phyloP scores from a whole-genome alignment of 2,113 vertebrate genomes.

The Mellivora capensis region DNA sequence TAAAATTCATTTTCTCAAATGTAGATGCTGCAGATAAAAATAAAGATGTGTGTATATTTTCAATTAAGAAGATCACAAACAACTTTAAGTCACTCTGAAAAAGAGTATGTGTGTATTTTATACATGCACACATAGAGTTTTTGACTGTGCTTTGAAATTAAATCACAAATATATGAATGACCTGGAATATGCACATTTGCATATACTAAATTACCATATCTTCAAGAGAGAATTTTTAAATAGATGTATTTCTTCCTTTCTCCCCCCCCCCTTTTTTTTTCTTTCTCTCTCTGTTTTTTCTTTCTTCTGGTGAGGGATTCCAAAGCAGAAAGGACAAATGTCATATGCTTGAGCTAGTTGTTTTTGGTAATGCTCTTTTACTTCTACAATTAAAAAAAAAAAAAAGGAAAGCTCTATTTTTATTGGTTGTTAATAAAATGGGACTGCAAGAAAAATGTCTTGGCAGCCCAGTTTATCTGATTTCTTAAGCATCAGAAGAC shows the following conservation, averaged over 20 bases:
- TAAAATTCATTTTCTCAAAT: constrained; percentile 59
- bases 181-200: not conserved
- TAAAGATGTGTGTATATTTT: constrained; percentile 25
- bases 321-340: not conserved
- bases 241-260: not conserved
- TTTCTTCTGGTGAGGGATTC: not conserved
- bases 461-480: not conserved
- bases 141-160: not conserved
- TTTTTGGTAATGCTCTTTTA: not conserved
- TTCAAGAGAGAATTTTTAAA: constrained; percentile 25
- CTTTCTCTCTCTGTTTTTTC: fast-evolving
- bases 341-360: not conserved
- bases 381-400: not conserved
- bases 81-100: not conserved
- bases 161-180: not conserved
- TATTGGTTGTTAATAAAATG: not conserved
- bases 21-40: constrained; percentile 46
- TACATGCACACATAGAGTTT: not conserved
- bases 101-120: not conserved
- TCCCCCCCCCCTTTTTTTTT: fast-evolving
- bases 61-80: not conserved
- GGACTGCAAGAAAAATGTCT: not conserved
- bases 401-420: not conserved
- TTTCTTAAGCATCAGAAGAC: not conserved
- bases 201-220: not conserved